These are phyloP conservation scores for Helleia helle DNA, from an alignment of 2,888 invertebrate species.

Conservation along the genomic window DNA sequence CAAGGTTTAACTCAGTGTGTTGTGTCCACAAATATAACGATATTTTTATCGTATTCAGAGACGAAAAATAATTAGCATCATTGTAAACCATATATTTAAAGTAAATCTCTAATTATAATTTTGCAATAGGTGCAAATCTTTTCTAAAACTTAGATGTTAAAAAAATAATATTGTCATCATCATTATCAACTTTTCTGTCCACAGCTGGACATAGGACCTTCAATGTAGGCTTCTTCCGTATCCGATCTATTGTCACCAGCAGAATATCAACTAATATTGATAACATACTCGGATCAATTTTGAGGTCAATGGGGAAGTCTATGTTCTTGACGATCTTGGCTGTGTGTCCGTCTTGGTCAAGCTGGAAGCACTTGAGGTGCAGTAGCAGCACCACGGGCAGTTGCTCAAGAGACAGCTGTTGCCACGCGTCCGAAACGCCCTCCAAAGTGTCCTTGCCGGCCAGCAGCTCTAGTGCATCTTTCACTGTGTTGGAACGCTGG, in stretches of 20 bases:
- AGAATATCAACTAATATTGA: not conserved
- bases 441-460: conserved; percentile 89
- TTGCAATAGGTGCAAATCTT: no score
- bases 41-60: conserved; percentile 45
- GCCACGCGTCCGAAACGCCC: conserved; percentile 93
- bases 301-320: conserved; percentile 91
- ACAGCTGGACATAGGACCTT: no score
- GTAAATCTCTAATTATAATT: no score
- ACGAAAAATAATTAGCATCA: conserved; percentile 68
- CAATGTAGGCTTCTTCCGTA: no score
- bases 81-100: no score
- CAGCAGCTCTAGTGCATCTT: conserved; percentile 89
- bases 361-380: conserved; percentile 96
- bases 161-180: no score
- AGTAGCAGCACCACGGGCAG: conserved; percentile 91
- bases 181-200: no score
- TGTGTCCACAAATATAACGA: conserved; percentile 41
- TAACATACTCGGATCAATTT: conserved; percentile 88
- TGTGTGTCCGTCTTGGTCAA: conserved; percentile 89
- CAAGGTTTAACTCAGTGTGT: conserved; percentile 35
- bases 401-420: conserved; percentile 91
- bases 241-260: no score
- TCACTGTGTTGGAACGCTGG: conserved; percentile 87
- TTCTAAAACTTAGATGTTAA: no score
- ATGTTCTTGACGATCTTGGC: conserved; percentile 94